phyloP scores from a whole-genome alignment of 37 sponge, comb jelly and placozoan genomes.

The Sycon ciliatum region DNA sequence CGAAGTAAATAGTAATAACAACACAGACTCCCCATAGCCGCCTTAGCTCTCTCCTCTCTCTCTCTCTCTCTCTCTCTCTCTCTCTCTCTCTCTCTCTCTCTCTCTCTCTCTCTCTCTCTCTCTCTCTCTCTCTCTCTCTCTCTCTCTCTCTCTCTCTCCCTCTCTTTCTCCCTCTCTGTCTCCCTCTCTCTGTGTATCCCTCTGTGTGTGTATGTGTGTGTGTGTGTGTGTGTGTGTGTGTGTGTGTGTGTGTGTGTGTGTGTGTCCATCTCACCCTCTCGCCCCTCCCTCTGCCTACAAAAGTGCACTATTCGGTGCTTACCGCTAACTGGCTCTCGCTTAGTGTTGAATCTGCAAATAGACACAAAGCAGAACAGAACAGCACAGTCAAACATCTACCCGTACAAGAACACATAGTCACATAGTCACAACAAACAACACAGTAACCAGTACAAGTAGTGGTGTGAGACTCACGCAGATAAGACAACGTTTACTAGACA shows the following conservation, averaged over 20 bases:
- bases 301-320: no score
- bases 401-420: no score
- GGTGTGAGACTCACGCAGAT: no score
- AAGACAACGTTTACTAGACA: no score
- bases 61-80: neutral
- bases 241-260: constrained; percentile 5
- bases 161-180: neutral
- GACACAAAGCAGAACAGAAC: no score
- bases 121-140: neutral
- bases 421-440: no score
- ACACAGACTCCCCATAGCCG: neutral
- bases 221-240: constrained; percentile 5
- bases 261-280: neutral
- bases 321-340: no score
- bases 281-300: neutral
- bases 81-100: neutral
- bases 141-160: neutral
- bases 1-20: neutral
- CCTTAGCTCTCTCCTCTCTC: neutral
- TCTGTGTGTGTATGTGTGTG: neutral
- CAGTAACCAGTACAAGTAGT: no score
- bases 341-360: no score
- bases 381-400: no score
- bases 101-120: neutral
- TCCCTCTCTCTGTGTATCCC: neutral